phyloP scores from a whole-genome alignment of 2,888 invertebrate genomes.

The Drosophila nr. perissopoda region DNA sequence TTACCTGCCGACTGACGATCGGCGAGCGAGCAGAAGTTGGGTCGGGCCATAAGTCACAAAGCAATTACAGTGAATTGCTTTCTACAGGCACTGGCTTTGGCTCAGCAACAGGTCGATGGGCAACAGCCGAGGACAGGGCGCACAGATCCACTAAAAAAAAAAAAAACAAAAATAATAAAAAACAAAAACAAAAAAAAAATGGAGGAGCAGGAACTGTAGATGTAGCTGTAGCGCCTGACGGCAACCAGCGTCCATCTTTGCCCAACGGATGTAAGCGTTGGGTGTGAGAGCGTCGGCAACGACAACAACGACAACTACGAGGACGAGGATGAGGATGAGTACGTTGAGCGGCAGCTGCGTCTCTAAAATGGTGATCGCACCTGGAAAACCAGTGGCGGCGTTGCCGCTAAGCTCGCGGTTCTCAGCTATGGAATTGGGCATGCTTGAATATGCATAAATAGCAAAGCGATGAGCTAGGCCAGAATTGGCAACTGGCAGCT shows the following conservation, averaged over 20 bases:
- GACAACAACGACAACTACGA: constrained; percentile 4
- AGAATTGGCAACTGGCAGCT: not conserved
- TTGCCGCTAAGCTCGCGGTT: constrained; percentile 7
- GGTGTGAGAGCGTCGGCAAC: constrained; percentile 53
- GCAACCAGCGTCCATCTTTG: constrained; percentile 59
- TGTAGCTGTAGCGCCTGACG: constrained; percentile 65
- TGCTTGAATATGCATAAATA: constrained; percentile 51
- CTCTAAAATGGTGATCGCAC: constrained; percentile 42
- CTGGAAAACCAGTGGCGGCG: constrained; percentile 46
- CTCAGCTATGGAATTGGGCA: constrained; percentile 46
- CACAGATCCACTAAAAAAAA: constrained; percentile 25
- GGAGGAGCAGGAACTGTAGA: constrained; percentile 58
- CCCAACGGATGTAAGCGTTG: constrained; percentile 49
- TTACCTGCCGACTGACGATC: constrained; percentile 64
- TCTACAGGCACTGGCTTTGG: constrained; percentile 54
- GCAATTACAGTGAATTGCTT: constrained; percentile 82
- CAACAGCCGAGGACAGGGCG: constrained; percentile 12
- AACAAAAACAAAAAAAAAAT: constrained; percentile 49
- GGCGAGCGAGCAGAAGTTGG: constrained; percentile 68
- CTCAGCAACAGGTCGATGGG: constrained; percentile 19
- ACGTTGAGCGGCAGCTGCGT: constrained; percentile 38
- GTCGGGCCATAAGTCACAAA: constrained; percentile 82
- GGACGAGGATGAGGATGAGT: not conserved
- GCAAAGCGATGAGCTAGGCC: constrained; percentile 16
- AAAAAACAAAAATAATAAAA: not conserved